Conservation (phyloP, 2,113 vertebrate genomes). For the Phaethon lepturus region DNA sequence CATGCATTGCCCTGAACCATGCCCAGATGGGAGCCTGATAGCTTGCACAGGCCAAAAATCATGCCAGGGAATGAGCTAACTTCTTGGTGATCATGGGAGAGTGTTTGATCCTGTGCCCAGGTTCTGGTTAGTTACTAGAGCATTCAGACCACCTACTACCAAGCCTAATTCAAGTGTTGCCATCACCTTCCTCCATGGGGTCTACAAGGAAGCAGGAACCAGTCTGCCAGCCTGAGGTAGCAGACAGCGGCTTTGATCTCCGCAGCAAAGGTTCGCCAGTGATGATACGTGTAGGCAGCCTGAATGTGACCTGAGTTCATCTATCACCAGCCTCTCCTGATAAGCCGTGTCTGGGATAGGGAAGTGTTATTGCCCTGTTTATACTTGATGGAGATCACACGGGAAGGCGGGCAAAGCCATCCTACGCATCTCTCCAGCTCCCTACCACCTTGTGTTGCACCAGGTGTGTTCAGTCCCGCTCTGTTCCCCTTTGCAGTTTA, state of each 20-base stretch:
- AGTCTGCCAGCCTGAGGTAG: background rate
- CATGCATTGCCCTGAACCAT: background rate
- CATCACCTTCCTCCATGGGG: background rate
- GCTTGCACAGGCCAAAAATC: background rate
- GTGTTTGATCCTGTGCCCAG: background rate
- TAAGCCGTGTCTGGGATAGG: background rate
- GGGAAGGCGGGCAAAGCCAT: background rate
- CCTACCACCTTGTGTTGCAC: background rate
- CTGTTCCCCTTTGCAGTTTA: background rate
- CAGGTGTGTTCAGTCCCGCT: background rate
- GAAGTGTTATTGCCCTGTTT: background rate
- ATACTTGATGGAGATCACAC: background rate
- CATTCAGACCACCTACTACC: background rate
- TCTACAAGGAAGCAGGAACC: background rate
- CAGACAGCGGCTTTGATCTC: background rate
- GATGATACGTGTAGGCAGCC: accelerated
- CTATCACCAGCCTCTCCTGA: background rate
- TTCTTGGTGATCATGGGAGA: background rate
- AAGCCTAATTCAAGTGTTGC: background rate
- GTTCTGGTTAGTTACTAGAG: background rate
- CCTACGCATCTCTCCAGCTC: background rate
- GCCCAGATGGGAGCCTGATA: background rate
- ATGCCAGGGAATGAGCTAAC: background rate
- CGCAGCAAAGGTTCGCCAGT: background rate
- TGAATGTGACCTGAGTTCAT: background rate